A percentile compares a stretch with the other conserved stretches of the same genome.
These are phyloP conservation scores for Stegodyphus dumicola DNA, from an alignment of 1,140 invertebrate species.

Conservation along the genomic window DNA sequence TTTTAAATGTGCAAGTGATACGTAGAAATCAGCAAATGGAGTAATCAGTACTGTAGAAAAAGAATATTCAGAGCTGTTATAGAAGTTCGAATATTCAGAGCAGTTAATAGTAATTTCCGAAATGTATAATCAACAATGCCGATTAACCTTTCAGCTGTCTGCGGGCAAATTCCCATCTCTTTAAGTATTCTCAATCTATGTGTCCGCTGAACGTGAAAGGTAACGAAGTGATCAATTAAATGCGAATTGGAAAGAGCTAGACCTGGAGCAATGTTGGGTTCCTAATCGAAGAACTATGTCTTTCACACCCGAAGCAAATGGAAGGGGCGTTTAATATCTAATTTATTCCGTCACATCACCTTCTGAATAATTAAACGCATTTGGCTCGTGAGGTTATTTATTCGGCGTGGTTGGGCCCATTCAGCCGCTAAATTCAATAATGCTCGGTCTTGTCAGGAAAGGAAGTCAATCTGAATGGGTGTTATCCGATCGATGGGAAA, in stretches of 20 bases:
- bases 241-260: background rate
- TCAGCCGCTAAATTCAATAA: conserved; percentile 56
- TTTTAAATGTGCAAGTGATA: too few species aligned
- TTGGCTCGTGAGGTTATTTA: conserved; percentile 1
- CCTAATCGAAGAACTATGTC: background rate
- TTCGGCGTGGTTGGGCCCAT: background rate
- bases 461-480: conserved; percentile 56
- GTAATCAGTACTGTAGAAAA: too few species aligned
- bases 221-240: conserved; percentile 31
- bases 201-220: background rate
- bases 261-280: conserved; percentile 23
- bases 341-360: conserved; percentile 14
- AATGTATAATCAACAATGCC: too few species aligned
- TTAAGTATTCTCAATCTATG: background rate
- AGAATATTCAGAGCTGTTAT: too few species aligned
- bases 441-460: conserved; percentile 27
- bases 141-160: too few species aligned
- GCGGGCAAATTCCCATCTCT: too few species aligned
- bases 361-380: conserved; percentile 4
- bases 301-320: background rate
- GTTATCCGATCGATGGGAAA: conserved; percentile 46
- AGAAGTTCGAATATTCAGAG: too few species aligned
- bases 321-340: conserved; percentile 12
- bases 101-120: too few species aligned
- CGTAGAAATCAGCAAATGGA: too few species aligned